Percentiles rank a stretch among this genome's conserved stretches.
These are phyloP conservation scores for Synanceia verrucosa DNA, from an alignment of 2,797 vertebrate genomes.

Conservation along the genomic window DNA sequence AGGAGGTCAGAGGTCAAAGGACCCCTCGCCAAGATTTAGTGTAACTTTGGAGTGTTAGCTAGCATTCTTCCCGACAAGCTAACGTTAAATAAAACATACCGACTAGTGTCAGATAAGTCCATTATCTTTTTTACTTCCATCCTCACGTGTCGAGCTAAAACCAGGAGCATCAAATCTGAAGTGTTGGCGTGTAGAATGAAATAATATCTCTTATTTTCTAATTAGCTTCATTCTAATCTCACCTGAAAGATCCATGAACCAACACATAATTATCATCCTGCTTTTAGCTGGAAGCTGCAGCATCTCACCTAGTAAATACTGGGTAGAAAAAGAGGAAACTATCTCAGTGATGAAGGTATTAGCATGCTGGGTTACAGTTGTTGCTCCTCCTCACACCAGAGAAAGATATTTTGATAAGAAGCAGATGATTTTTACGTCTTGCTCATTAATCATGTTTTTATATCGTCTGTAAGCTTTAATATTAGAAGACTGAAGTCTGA, in stretches of 20 bases:
- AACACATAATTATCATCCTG: slow-evolving; percentile 1
- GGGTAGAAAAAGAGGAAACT: neutral
- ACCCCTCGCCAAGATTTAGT: no score
- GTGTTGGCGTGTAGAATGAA: neutral
- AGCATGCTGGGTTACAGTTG: neutral
- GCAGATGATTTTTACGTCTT: slow-evolving; percentile 30
- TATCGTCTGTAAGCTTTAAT: slow-evolving; percentile 4
- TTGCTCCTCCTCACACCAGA: neutral
- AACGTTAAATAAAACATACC: no score
- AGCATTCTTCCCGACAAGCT: no score
- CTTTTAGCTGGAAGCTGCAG: slow-evolving; percentile 1
- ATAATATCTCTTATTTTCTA: neutral
- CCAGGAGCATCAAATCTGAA: no score
- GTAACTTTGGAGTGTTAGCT: no score
- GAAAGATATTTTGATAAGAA: slow-evolving; percentile 3
- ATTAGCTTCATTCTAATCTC: neutral
- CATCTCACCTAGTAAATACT: neutral
- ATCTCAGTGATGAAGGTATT: neutral
- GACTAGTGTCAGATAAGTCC: no score
- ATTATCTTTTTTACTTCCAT: no score
- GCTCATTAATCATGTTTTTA: slow-evolving; percentile 57
- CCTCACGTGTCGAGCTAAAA: no score
- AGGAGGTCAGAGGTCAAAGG: no score
- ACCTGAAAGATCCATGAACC: neutral
- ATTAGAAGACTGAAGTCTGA: slow-evolving; percentile 28